Percentiles rank a stretch among this genome's conserved stretches.
phyloP scores from a whole-genome alignment of 2,888 invertebrate species.

The Pandemis heparana region DNA sequence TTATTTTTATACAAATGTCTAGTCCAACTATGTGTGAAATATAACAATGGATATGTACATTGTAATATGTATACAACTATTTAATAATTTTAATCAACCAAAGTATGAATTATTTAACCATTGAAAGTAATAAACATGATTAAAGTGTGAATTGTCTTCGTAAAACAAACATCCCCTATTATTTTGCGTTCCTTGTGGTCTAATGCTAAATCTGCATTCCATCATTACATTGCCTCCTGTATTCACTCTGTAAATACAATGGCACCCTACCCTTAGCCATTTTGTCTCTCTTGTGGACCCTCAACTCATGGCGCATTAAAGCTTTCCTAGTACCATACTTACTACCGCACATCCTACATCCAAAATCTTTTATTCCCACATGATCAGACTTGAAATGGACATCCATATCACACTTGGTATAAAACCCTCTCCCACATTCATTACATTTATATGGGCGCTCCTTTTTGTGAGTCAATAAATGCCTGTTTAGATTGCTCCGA shows the following conservation, averaged over 20 bases:
- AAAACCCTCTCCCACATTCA: constrained; percentile 66
- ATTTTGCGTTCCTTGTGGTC: neutral
- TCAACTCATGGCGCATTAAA: constrained; percentile 68
- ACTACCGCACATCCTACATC: constrained; percentile 64
- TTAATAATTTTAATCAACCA: constrained; percentile 2
- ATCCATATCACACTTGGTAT: constrained; percentile 62
- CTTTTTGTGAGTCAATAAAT: constrained; percentile 66
- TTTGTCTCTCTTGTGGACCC: constrained; percentile 70
- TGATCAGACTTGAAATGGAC: constrained; percentile 67
- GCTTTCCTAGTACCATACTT: constrained; percentile 68
- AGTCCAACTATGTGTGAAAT: constrained; percentile 20
- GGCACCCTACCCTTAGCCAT: constrained; percentile 70
- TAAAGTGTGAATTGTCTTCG: constrained; percentile 9
- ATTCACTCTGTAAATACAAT: constrained; percentile 67
- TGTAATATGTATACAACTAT: neutral
- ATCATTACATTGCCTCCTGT: constrained; percentile 47
- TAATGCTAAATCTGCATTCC: neutral
- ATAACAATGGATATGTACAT: neutral
- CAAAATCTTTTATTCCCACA: constrained; percentile 64
- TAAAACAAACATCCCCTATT: neutral
- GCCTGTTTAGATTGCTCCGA: constrained; percentile 68
- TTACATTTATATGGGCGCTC: constrained; percentile 64
- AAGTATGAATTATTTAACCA: constrained; percentile 19
- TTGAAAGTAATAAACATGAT: constrained; percentile 17
- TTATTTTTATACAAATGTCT: constrained; percentile 20